These are phyloP conservation scores for Amia ocellicauda DNA, from an alignment of 2,113 vertebrate genomes.

Conservation along the genomic window DNA sequence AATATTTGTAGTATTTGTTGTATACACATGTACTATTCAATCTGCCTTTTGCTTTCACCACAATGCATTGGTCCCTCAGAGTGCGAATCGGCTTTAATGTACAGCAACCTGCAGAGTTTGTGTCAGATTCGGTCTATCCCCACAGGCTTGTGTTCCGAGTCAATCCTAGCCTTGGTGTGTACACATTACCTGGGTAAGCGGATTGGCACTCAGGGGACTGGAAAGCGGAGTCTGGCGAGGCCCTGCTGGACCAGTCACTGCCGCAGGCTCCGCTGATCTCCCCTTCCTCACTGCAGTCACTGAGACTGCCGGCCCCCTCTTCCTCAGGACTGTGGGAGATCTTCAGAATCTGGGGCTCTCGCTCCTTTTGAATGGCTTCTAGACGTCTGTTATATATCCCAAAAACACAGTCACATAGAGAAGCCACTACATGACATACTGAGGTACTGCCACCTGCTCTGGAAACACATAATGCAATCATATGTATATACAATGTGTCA, in stretches of 20 bases:
- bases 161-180: background rate
- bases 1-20: no score
- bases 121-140: background rate
- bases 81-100: background rate
- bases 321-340: constrained; percentile 51
- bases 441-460: no score
- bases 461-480: background rate
- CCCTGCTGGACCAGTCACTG: constrained; percentile 25
- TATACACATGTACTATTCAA: no score
- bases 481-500: background rate
- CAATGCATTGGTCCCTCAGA: no score
- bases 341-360: constrained; percentile 50
- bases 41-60: no score
- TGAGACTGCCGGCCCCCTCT: constrained; percentile 30
- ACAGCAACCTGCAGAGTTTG: no score
- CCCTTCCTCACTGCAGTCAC: constrained; percentile 45
- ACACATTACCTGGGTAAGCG: background rate
- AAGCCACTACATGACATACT: background rate
- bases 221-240: constrained; percentile 52
- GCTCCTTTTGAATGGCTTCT: constrained; percentile 53
- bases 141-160: no score
- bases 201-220: constrained; percentile 31
- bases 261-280: constrained; percentile 14
- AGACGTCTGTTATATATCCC: constrained; percentile 62
- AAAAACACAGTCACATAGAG: constrained; percentile 7